Conservation (phyloP, 2,888 invertebrate genomes). For the Mimachlamys varia region DNA sequence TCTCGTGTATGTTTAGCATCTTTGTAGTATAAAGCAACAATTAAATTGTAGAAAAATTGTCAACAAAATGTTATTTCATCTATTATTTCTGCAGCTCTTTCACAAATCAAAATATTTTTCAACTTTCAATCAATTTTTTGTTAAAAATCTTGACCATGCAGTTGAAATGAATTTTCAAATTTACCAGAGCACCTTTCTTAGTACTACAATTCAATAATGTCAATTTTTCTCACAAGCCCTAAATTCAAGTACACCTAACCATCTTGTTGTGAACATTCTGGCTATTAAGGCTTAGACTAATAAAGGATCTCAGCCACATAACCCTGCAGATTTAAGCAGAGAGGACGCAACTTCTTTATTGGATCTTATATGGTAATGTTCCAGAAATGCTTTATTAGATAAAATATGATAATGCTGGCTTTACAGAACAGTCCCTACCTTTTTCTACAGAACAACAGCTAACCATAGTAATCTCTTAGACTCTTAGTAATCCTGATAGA, state of each 20-base stretch:
- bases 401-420: background rate
- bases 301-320: background rate
- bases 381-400: background rate
- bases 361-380: constrained; percentile 18
- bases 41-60: no score
- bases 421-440: background rate
- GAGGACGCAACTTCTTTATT: background rate
- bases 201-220: background rate
- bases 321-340: constrained; percentile 11
- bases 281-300: background rate
- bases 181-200: background rate
- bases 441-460: background rate
- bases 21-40: no score
- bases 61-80: no score
- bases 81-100: no score
- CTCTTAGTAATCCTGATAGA: background rate
- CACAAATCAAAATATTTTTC: no score
- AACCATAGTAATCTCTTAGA: background rate
- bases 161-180: background rate
- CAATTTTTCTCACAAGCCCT: background rate
- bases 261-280: background rate
- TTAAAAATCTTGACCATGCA: background rate
- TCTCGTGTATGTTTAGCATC: no score
- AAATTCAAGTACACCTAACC: background rate
- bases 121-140: no score